Evolutionary conservation across 2,888 invertebrate species (phyloP).

Genomic region (Melieria omissa): DNA sequence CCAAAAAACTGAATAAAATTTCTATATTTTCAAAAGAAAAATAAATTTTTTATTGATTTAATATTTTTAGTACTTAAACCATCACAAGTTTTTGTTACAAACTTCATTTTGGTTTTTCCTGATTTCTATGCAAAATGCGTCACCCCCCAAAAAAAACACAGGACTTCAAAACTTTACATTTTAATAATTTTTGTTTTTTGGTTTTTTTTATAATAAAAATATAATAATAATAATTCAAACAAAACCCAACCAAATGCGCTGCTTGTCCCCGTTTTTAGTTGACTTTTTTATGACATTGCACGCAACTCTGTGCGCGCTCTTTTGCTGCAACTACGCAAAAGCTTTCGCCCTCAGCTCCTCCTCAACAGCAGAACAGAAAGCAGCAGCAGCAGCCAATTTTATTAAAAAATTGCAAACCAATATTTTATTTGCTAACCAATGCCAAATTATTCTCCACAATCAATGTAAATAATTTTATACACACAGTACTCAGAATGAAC

Average conservation of each 20-base stretch:
- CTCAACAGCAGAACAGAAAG: not conserved
- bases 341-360: conserved; percentile 12
- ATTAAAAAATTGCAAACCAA: too few relatives aligned
- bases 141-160: too few relatives aligned
- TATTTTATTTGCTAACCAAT: too few relatives aligned
- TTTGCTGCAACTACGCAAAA: conserved; percentile 12
- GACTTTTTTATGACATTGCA: too few relatives aligned
- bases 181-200: conserved; percentile 19
- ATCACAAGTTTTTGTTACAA: not conserved
- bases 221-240: not conserved
- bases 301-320: conserved; percentile 9
- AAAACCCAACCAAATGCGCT: not conserved
- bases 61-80: not conserved
- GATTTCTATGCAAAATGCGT: too few relatives aligned
- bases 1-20: conserved; percentile 19
- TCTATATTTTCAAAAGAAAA: conserved; percentile 16
- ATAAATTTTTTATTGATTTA: not conserved
- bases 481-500: too few relatives aligned
- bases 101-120: conserved; percentile 1
- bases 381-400: not conserved
- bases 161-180: not conserved
- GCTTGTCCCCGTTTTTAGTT: not conserved
- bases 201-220: conserved; percentile 9
- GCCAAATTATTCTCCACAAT: too few relatives aligned
- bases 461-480: too few relatives aligned